Evolutionary conservation across 2,113 vertebrate species (phyloP), one percentile per base, ranked within the genome.

Genomic region (Phodopus roborovskii): DNA sequence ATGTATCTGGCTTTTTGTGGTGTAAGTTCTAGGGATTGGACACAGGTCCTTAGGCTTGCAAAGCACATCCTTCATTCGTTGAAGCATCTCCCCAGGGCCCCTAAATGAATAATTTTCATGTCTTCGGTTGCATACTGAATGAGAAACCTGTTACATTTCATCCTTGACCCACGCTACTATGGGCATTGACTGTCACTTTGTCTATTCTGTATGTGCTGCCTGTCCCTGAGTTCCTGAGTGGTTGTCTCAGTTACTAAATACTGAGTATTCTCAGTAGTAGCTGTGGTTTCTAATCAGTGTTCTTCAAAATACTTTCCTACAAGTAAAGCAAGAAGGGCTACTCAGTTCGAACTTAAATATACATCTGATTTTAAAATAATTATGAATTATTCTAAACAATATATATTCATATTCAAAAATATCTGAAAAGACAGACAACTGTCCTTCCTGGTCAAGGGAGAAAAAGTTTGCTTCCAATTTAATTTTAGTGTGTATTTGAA

Each of bases 81-180:
- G 45, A 53, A 16, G 19, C 42, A 53, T 70, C 45, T 70, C 45
- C 11, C 42, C 33, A 60, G 13, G 13, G 20, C n/a, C 28, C 50
- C 26, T 1, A 74, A 74, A 56, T 36, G 74, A 24, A 13, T 10
- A 83, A 39, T 50, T 89, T 20, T 10, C 8, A 83, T 15, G 26
- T 26, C 33, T 62, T 17, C 81, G 64, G 48, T 73, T 82, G 15
- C 19, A 24, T 15, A 64, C 5, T n/a, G 5, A 36, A 22, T 42
- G 45, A 66, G 56, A 22, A 42, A 36, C 15, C 48, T 13, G 33
- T 17, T 8, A 33, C 20, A 62, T 24, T 50, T 62, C 53, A 6
- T 15, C 11, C 3, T 24, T 26, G 58, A 1, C 30, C 7, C 26
- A 89, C 17, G 1, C 5, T 28, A 16, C 4, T 4, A 0, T 33